Base-by-base conservation (phyloP, 2,888 invertebrate genomes). In the Tupiocoris notatus region DNA sequence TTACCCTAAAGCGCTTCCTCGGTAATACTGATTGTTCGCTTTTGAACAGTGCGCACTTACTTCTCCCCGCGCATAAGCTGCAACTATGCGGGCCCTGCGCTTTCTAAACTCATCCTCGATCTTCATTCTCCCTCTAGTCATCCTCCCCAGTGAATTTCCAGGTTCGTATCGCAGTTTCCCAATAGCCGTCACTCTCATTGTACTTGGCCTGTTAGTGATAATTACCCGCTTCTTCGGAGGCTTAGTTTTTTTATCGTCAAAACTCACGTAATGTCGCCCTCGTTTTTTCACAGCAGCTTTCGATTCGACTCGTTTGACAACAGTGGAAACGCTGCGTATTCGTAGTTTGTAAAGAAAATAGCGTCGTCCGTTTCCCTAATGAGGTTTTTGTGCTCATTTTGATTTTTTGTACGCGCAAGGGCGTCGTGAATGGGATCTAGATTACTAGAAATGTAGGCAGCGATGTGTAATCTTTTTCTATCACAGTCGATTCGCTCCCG, bases 191-290 rank as follows among this genome's bases (percentile, higher is more conserved):
- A 70, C 39, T 39, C 39, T 39, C 12, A 39, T 39, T 21, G 59
- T 70, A n/a, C n/a, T n/a, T n/a, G n/a, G n/a, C n/a, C n/a, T n/a
- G n/a, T n/a, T n/a, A n/a, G n/a, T n/a, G n/a, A n/a, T n/a, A 70
- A 70, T 70, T 70, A 70, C 70, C 70, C 70, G 70, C 70, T 70
- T 70, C 25, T 67, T 57, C 25, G 39, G 12, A 39, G n/a, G n/a
- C n/a, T 57, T n/a, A n/a, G n/a, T 59, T 24, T 70, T 18, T 70
- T 70, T 59, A 54, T 59, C 22, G 25, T 59, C 67, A 22, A 68
- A 70, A 70, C 70, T 70, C 70, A n/a, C 59, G 70, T 59, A 70
- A 70, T 58, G n/a, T 18, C n/a, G 25, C n/a, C n/a, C 17, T 9
- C 39, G 9, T 39, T 39, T 39, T 39, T 39, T 12, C 39, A 39